Evolutionary conservation across 2,113 vertebrate genomes (phyloP).

Genomic region (Brienomyrus brachyistius): DNA sequence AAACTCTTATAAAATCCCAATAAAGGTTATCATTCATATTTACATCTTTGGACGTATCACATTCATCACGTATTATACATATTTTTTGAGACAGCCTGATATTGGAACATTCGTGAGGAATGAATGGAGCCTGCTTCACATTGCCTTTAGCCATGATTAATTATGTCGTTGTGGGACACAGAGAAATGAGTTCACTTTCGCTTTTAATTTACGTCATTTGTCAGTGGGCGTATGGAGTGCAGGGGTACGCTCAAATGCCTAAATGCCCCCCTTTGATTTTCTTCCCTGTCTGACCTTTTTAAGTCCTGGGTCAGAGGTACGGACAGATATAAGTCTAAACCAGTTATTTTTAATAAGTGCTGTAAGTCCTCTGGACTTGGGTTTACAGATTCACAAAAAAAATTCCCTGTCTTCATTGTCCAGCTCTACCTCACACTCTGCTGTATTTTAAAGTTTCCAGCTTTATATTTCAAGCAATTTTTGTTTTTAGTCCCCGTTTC

Average conservation of each 20-base stretch:
- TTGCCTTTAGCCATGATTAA: neutral
- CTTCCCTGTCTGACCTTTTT: neutral
- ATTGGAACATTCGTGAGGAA: neutral
- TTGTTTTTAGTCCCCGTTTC: too few species aligned
- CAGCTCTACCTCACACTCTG: neutral
- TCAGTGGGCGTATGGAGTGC: neutral
- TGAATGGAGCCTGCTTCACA: neutral
- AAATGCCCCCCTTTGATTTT: neutral
- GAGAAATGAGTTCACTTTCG: neutral
- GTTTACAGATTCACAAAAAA: neutral
- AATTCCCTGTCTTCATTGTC: neutral
- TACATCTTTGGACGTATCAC: too few species aligned
- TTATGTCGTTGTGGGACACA: neutral
- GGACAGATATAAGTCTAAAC: neutral
- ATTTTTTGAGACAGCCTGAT: neutral
- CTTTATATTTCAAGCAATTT: neutral
- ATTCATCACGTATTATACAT: neutral
- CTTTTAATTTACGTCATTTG: neutral
- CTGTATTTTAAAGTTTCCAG: neutral
- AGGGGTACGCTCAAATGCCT: neutral
- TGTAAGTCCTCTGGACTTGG: neutral
- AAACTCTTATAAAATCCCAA: neutral
- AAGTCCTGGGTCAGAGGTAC: neutral
- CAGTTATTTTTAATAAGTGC: neutral
- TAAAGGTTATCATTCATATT: constrained; percentile 1